phyloP scores from a whole-genome alignment of 2,113 vertebrate genomes.

The Hemiprocne comata region DNA sequence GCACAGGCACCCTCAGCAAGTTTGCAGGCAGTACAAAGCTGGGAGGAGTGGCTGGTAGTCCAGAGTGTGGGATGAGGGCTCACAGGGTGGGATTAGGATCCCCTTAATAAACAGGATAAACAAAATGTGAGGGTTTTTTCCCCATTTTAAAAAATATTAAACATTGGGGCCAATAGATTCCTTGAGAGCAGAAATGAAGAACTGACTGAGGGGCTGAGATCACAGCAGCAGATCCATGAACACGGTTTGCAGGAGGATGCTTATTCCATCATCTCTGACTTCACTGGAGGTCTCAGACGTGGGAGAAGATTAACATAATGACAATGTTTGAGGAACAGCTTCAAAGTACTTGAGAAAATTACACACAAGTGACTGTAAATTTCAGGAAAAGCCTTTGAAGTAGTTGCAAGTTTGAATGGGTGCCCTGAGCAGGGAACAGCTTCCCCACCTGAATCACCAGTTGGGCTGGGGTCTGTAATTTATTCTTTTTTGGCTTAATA shows the following conservation, averaged over 20 bases:
- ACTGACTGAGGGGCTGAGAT: neutral
- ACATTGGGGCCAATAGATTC: neutral
- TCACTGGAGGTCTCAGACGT: neutral
- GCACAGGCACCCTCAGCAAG: too few species aligned
- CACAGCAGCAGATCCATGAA: neutral
- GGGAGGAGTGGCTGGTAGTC: too few species aligned
- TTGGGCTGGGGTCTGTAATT: neutral
- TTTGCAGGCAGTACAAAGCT: too few species aligned
- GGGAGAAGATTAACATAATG: slow-evolving; percentile 5
- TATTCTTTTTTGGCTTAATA: neutral
- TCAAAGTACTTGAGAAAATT: neutral
- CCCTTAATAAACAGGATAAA: neutral
- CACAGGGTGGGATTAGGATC: neutral
- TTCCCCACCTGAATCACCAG: rapidly evolving
- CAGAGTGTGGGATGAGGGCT: neutral
- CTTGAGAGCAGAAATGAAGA: neutral
- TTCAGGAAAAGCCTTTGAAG: neutral
- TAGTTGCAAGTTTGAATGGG: neutral
- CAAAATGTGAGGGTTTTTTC: neutral
- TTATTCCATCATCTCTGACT: neutral
- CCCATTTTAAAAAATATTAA: neutral
- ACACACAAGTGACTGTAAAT: neutral
- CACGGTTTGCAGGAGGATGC: neutral
- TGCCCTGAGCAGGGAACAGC: neutral
- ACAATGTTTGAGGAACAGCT: neutral